Conservation (phyloP, 2,113 vertebrate genomes). For the Corydoras sp. region DNA sequence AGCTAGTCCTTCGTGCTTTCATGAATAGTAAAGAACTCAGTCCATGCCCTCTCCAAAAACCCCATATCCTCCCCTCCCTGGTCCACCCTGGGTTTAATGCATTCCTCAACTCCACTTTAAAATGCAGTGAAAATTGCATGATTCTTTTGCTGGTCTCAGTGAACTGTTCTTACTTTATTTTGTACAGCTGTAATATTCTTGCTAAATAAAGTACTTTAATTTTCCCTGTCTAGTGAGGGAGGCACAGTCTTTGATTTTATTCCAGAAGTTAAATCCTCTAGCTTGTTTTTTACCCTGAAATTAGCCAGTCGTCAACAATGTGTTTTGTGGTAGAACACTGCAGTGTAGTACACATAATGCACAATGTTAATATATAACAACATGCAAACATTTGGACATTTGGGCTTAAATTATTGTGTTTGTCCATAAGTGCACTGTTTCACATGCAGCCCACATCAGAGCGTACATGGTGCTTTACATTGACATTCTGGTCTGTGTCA, state of each 20-base stretch:
- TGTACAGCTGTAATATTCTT: neutral
- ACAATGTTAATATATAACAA: neutral
- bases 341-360: neutral
- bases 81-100: constrained; percentile 47
- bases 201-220: neutral
- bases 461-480: no score
- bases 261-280: neutral
- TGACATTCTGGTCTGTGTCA: no score
- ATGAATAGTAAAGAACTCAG: constrained; percentile 27
- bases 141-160: neutral
- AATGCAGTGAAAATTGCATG: constrained; percentile 47
- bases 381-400: no score
- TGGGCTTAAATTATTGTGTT: no score
- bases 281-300: neutral
- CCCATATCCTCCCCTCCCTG: constrained; percentile 39
- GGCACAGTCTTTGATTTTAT: neutral
- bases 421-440: no score
- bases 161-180: neutral
- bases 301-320: neutral
- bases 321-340: neutral
- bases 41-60: constrained; percentile 24
- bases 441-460: no score
- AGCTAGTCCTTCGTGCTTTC: constrained; percentile 11
- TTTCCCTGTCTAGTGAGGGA: neutral
- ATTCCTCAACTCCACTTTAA: constrained; percentile 47